These are phyloP conservation scores for Dexiosoma caninum DNA, from an alignment of 2,888 invertebrate genomes.

Conservation along the genomic window DNA sequence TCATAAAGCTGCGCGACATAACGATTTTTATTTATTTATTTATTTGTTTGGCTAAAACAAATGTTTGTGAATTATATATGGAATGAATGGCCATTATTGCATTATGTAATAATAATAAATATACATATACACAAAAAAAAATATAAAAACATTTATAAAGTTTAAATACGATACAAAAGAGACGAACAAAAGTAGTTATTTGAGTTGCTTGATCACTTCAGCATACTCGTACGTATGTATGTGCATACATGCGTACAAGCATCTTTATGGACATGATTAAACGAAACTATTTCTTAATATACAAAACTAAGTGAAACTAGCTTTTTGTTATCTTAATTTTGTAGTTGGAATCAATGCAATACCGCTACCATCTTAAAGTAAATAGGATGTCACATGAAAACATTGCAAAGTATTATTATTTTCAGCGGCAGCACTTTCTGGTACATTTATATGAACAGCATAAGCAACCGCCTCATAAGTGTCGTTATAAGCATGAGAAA, in stretches of 20 bases:
- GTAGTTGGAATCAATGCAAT: not conserved
- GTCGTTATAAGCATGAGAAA: constrained; percentile 22
- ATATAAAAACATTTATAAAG: not conserved
- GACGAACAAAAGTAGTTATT: not conserved
- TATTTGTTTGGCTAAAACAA: constrained; percentile 40
- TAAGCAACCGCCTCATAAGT: constrained; percentile 11
- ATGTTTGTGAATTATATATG: not conserved
- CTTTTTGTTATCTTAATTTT: not conserved
- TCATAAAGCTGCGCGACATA: constrained; percentile 17
- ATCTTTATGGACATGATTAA: not conserved
- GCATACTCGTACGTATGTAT: not conserved
- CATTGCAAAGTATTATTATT: constrained; percentile 53
- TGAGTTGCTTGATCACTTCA: not conserved
- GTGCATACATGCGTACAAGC: not conserved
- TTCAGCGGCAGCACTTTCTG: constrained; percentile 46
- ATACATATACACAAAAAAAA: too few species aligned
- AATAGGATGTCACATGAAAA: constrained; percentile 41
- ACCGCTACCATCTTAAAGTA: not conserved
- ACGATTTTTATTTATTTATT: not conserved
- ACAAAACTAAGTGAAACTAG: not conserved
- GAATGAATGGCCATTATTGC: not conserved
- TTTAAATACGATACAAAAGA: not conserved
- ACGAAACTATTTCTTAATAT: not conserved
- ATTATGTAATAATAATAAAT: constrained; percentile 29
- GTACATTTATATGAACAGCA: constrained; percentile 68